Base-by-base conservation (phyloP, 2,888 invertebrate species). In the Biston betularia region DNA sequence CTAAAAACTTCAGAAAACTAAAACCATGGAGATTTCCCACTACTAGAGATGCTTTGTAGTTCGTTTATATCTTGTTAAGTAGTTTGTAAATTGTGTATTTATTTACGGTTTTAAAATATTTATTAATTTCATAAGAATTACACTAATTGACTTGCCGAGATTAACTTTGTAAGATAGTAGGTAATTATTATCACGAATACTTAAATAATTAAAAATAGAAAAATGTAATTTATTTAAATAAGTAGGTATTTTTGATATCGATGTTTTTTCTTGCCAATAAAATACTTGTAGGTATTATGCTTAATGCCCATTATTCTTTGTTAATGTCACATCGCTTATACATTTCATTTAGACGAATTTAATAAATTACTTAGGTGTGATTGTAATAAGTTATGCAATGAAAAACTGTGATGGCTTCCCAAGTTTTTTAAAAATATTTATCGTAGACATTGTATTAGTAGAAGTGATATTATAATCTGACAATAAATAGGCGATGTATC, bases 1-100 rank as follows among this genome's bases (percentile, higher is more conserved):
- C 88, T 96, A 48, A 86, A 86, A 73, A 55, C 34, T 38, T 34
- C 48, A 9, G 55, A 6, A 46, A 72, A 72, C 48, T 70, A 68
- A 62, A 14, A 35, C 0, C 59, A 10, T 35, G 10, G 40, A 46
- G 35, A 40, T 48, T 45, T 52, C 38, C 54, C 44, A 7, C 33
- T 52, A 15, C 24, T 40, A 49, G 14, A 64, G 34, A 53, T 56
- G 33, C 55, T 54, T 55, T 56, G 33, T 42, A 8, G 42, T 63
- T 50, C 35, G 63, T 52, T 58, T n/a, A 55, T 50, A 24, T 42
- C 49, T 53, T 55, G 54, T 56, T 56, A 56, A 56, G 45, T 62
- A 44, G 46, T 62, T 35, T 35, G 48, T 54, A 46, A 44, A 54
- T 53, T 7, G 3, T 42, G 53, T 35, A 52, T 35, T 53, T 0